Percentiles rank a stretch among this genome's conserved stretches.
phyloP scores from a whole-genome alignment of 1,140 invertebrate genomes.

The Neodiprion fabricii region DNA sequence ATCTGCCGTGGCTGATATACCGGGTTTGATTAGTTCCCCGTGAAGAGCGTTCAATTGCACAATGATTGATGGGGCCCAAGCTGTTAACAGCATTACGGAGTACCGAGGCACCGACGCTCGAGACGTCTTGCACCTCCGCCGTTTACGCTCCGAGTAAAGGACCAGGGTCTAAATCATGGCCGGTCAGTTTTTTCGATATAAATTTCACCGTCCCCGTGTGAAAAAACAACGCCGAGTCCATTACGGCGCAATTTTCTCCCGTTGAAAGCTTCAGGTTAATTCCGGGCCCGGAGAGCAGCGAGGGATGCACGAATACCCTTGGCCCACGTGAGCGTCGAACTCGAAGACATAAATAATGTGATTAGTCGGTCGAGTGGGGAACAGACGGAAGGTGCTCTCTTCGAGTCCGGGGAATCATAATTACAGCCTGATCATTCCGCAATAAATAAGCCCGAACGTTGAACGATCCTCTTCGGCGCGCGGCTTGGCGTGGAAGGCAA shows the following conservation, averaged over 20 bases:
- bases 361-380: constrained; percentile 11
- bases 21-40: neutral
- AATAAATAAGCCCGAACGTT: constrained; percentile 50
- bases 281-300: neutral
- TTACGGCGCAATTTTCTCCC: too few relatives aligned
- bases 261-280: neutral
- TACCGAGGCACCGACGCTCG: too few relatives aligned
- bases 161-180: too few relatives aligned
- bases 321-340: neutral
- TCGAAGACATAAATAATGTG: constrained; percentile 3
- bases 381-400: constrained; percentile 31
- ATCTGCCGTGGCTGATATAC: neutral
- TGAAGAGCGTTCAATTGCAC: neutral
- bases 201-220: too few relatives aligned
- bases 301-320: neutral
- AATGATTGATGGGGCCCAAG: neutral
- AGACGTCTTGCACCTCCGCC: too few relatives aligned
- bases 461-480: neutral
- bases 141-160: too few relatives aligned
- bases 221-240: too few relatives aligned
- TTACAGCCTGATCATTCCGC: constrained; percentile 54
- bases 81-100: neutral
- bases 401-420: constrained; percentile 40
- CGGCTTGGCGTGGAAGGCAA: neutral
- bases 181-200: too few relatives aligned